Base-by-base conservation (phyloP, 2,888 invertebrate genomes). In the Vesta saturnalis region DNA sequence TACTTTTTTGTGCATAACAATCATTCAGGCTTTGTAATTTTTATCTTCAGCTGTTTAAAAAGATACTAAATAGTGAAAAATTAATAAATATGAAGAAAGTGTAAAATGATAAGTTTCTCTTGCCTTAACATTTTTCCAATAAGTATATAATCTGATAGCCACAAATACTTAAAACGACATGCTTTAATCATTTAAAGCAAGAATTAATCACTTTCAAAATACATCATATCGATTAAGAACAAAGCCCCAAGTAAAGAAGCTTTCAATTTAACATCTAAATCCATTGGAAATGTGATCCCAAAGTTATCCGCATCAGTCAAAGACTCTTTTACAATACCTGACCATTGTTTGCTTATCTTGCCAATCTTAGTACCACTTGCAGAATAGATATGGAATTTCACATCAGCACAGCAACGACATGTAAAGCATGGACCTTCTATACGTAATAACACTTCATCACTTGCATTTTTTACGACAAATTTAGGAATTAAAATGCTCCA, bases 381-480 rank as follows among this genome's bases (percentile, higher is more conserved):
- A 0, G 93, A 90, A 73, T 90, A 84, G 73, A 93, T 93, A 84
- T 92, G 85, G 77, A 94, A 95, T 78, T 92, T 90, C 0, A 94
- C 90, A 79, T 92, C 90, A 80, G 92, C 93, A 80, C 92, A 94
- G 21, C 65, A 66, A 63, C 90, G 90, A 82, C 89, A 92, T 0
- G 92, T 91, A 81, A 93, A 94, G 55, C 92, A 80, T 0, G 95
- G 95, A 0, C 95, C 95, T 81, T 93, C 91, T 76, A 96, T 93
- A 72, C 86, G 87, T 5, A 96, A 85, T 12, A 95, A 92, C 0
- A 88, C 87, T 60, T 93, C 91, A 0, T 93, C 94, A 15, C 87
- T 83, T 0, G 91, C 89, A 83, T 96, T 91, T 75, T 92, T 90
- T 73, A 96, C 87, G 8, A 86, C 86, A 80, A 92, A 95, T 60